Conservation (phyloP, 2,113 vertebrate species). For the Piprites chloris region DNA sequence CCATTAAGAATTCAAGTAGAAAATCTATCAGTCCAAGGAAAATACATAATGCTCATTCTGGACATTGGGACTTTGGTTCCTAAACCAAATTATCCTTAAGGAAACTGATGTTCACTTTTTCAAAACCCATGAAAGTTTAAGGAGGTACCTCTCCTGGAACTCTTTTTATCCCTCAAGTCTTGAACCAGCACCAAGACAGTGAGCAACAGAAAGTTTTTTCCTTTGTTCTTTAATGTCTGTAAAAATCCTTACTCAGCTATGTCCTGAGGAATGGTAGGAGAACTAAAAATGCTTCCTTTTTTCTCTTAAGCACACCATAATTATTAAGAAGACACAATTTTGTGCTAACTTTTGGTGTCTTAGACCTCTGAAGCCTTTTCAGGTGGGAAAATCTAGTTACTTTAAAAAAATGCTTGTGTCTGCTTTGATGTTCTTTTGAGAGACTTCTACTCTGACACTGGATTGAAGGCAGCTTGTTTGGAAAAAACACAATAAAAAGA, state of each 20-base stretch:
- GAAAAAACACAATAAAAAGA: background rate
- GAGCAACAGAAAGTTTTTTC: background rate
- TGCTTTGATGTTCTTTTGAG: background rate
- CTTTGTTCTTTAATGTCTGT: background rate
- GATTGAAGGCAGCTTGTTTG: background rate
- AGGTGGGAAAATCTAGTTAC: background rate
- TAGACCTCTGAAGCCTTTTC: background rate
- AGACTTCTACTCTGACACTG: background rate
- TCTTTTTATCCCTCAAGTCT: background rate
- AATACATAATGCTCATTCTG: rapidly evolving
- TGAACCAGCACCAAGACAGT: background rate
- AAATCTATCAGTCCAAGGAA: background rate
- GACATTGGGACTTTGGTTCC: background rate
- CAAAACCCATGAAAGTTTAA: background rate
- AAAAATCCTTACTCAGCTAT: background rate
- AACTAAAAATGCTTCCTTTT: background rate
- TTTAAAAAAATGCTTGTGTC: background rate
- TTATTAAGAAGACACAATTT: background rate
- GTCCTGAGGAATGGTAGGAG: background rate
- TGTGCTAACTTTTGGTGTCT: background rate
- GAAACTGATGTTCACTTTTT: background rate
- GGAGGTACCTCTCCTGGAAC: background rate
- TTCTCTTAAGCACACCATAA: background rate
- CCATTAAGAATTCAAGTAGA: background rate
- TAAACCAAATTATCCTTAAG: background rate